A percentile compares a stretch with the other conserved stretches of the same genome.
phyloP scores from a whole-genome alignment of 2,113 vertebrate genomes.

The Mystacornis crossleyi region DNA sequence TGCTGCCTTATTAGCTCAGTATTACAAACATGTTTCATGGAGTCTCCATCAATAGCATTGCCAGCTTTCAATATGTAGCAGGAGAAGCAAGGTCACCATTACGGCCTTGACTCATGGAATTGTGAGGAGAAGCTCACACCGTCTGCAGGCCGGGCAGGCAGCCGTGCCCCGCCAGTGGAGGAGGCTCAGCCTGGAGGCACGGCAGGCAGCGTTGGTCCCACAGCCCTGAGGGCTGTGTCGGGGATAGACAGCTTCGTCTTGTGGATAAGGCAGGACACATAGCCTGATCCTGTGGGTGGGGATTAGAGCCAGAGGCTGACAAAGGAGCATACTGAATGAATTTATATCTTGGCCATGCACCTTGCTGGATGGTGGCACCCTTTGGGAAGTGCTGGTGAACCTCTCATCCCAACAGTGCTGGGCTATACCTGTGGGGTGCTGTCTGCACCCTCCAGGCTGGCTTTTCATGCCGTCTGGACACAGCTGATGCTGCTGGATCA shows the following conservation, averaged over 20 bases:
- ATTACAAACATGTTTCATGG: not conserved
- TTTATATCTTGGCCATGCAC: not conserved
- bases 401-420: not conserved
- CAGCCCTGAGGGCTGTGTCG: not conserved
- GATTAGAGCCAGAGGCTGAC: not conserved
- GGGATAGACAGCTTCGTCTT: not conserved
- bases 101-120: not conserved
- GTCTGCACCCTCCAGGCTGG: not conserved
- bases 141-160: not conserved
- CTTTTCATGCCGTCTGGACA: not conserved
- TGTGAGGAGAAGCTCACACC: not conserved
- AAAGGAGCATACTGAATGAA: fast-evolving
- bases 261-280: not conserved
- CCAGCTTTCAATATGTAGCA: not conserved
- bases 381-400: not conserved
- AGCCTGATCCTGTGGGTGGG: not conserved
- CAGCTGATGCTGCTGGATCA: not conserved
- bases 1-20: not conserved
- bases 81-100: not conserved
- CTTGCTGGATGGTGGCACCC: not conserved
- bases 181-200: not conserved
- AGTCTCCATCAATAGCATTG: not conserved
- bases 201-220: not conserved
- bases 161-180: fast-evolving
- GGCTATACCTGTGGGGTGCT: not conserved